Conservation (phyloP, 2,113 vertebrate genomes). For the Sminthopsis crassicaudata region DNA sequence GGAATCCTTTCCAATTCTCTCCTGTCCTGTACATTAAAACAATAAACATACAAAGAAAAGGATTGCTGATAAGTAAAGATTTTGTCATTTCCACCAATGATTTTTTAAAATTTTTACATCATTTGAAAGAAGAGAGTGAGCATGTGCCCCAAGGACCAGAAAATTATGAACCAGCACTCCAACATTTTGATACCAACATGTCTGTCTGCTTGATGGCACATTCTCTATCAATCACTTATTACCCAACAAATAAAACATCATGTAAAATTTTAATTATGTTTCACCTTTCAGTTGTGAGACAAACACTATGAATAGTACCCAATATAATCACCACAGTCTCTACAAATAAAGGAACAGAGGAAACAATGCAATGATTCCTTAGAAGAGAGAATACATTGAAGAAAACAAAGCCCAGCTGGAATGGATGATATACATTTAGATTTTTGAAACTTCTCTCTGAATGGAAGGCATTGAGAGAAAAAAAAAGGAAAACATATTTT, state of each 20-base stretch:
- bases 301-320: not conserved
- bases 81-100: not conserved
- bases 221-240: not conserved
- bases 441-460: slow-evolving; percentile 51
- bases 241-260: not conserved
- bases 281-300: not conserved
- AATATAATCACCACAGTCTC: not conserved
- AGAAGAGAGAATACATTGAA: not conserved
- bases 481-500: not conserved
- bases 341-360: slow-evolving; percentile 8
- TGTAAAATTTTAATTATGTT: not conserved
- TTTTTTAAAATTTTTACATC: slow-evolving; percentile 19
- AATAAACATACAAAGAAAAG: slow-evolving; percentile 43
- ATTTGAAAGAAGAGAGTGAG: not conserved
- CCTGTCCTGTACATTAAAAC: slow-evolving; percentile 88
- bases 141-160: not conserved
- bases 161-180: not conserved
- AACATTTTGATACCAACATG: accelerated
- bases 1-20: slow-evolving; percentile 94
- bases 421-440: not conserved
- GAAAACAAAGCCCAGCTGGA: slow-evolving; percentile 24
- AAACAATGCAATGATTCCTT: not conserved
- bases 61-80: slow-evolving; percentile 14
- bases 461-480: slow-evolving; percentile 22
- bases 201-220: not conserved